Percentiles rank a stretch among this genome's conserved stretches.
Conservation (phyloP, 1,140 invertebrate genomes). For the Drosophila grimshawi region DNA sequence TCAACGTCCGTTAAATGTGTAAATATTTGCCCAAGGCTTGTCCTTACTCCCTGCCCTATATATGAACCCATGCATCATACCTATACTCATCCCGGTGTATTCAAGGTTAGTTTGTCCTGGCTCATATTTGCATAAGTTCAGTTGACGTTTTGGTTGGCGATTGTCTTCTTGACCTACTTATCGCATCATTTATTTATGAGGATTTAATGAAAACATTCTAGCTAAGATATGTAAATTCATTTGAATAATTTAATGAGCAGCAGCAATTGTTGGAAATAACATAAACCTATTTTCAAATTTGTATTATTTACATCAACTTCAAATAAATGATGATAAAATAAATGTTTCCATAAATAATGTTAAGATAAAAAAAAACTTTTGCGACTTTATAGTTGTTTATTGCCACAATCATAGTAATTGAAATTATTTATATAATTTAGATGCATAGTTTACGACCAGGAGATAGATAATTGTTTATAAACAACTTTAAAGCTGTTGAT, state of each 20-base stretch:
- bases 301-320: neutral
- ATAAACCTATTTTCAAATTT: conserved; percentile 8
- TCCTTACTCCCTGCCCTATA: neutral
- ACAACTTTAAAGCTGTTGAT: neutral
- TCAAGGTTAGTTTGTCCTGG: conserved; percentile 49
- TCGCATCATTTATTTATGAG: conserved; percentile 57
- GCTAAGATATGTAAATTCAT: conserved; percentile 55
- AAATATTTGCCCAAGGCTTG: conserved; percentile 63
- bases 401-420: conserved; percentile 3
- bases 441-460: conserved; percentile 28
- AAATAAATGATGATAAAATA: conserved; percentile 12
- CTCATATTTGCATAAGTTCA: conserved; percentile 43
- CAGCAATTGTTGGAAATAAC: neutral
- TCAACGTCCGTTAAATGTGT: conserved; percentile 63
- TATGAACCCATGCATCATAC: neutral
- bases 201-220: conserved; percentile 49
- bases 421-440: conserved; percentile 8
- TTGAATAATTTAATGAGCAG: conserved; percentile 53
- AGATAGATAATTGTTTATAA: conserved; percentile 29
- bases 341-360: conserved; percentile 29
- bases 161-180: conserved; percentile 59
- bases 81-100: neutral
- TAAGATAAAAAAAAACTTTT: conserved; percentile 8
- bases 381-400: conserved; percentile 13
- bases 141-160: conserved; percentile 19